Evolutionary conservation across 2,797 vertebrate species (phyloP).

Genomic region (Tympanoctomys barrerae): DNA sequence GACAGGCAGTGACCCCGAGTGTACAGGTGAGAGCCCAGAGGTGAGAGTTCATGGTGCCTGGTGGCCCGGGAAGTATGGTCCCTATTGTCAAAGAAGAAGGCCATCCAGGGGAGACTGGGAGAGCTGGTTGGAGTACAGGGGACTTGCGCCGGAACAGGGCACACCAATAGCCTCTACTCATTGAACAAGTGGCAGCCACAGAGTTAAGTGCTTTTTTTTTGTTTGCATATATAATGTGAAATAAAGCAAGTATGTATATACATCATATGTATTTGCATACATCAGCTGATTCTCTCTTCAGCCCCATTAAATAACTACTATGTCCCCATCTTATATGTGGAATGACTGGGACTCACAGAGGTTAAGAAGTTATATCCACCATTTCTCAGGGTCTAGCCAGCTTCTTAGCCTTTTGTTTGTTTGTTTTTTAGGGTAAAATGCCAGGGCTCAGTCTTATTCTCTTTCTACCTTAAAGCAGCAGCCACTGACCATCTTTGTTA

Average conservation of each 20-base stretch:
- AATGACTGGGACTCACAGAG: neutral
- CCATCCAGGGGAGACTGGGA: neutral
- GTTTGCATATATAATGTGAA: no score
- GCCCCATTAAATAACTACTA: neutral
- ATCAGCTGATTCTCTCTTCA: neutral
- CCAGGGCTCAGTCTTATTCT: neutral
- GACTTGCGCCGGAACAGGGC: neutral
- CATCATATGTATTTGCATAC: no score
- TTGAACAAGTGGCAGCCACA: neutral
- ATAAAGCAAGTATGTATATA: no score
- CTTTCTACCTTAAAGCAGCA: neutral
- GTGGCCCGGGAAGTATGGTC: neutral
- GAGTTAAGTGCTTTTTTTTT: neutral
- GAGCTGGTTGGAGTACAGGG: neutral
- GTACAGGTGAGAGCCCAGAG: conserved; percentile 90
- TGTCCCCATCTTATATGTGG: neutral
- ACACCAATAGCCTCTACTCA: fast-evolving
- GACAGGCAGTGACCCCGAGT: conserved; percentile 97
- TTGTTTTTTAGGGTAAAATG: neutral
- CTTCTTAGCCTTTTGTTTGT: neutral
- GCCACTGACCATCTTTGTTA: neutral
- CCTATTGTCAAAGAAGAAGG: neutral
- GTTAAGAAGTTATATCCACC: neutral
- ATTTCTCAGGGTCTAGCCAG: neutral
- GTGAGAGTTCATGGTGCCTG: neutral